These are phyloP conservation scores for Tenebrio molitor DNA, from an alignment of 1,140 invertebrate genomes.

Conservation along the genomic window DNA sequence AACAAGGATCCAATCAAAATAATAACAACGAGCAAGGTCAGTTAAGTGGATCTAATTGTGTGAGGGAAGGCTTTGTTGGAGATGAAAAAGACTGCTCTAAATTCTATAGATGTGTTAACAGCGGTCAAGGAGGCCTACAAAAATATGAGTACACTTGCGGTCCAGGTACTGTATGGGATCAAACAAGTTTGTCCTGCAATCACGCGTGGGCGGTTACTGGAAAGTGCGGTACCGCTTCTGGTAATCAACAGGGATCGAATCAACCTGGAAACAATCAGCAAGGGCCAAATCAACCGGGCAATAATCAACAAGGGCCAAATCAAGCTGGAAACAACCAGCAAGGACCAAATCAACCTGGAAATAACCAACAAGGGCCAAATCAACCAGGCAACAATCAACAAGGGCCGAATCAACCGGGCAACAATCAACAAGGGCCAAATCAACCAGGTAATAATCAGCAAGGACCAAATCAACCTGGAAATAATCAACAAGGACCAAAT, in stretches of 20 bases:
- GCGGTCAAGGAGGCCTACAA: constrained; percentile 68
- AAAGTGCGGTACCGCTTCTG: constrained; percentile 46
- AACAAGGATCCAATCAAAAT: constrained; percentile 14
- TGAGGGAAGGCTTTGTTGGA: constrained; percentile 60
- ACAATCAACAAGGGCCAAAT: constrained; percentile 50
- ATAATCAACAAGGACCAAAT: constrained; percentile 12
- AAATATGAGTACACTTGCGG: constrained; percentile 75
- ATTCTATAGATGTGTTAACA: constrained; percentile 77
- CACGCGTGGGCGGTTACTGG: constrained; percentile 67
- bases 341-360: constrained; percentile 54
- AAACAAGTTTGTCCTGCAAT: constrained; percentile 72
- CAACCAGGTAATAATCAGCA: constrained; percentile 46
- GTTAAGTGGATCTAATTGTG: constrained; percentile 31
- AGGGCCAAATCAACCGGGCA: constrained; percentile 20
- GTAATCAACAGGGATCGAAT: constrained; percentile 8
- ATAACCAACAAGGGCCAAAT: constrained; percentile 42
- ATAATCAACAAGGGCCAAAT: constrained; percentile 16
- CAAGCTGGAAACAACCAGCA: constrained; percentile 38
- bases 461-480: constrained; percentile 14
- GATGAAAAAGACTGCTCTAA: constrained; percentile 73
- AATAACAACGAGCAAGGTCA: constrained; percentile 39
- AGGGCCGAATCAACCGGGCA: constrained; percentile 54
- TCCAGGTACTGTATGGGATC: constrained; percentile 75
- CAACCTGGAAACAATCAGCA: constrained; percentile 16
- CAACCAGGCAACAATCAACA: constrained; percentile 47